These are phyloP conservation scores for Sabellastarte sp. DNA, from an alignment of 2,888 invertebrate species.

Conservation along the genomic window DNA sequence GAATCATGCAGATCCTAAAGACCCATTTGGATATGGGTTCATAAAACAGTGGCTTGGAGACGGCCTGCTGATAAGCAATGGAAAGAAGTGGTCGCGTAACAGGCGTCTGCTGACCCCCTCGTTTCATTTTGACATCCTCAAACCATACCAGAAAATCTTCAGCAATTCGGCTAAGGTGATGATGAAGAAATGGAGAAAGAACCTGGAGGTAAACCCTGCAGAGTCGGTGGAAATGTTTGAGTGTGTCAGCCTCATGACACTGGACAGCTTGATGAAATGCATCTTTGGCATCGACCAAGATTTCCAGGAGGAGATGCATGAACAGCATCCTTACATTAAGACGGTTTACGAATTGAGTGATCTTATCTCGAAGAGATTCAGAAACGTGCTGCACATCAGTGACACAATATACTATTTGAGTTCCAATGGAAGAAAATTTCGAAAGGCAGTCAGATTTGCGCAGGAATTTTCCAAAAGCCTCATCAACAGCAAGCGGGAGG, in stretches of 20 bases:
- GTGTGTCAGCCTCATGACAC: conserved; percentile 34
- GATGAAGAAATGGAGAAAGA: too few relatives aligned
- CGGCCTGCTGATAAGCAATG: too few relatives aligned
- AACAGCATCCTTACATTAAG: conserved; percentile 7
- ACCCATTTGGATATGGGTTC: too few relatives aligned
- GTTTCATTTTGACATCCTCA: too few relatives aligned
- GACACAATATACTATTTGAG: conserved; percentile 9
- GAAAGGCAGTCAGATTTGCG: not conserved
- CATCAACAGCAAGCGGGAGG: too few relatives aligned
- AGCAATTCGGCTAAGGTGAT: too few relatives aligned
- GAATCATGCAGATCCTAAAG: too few relatives aligned
- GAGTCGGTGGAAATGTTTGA: conserved; percentile 37
- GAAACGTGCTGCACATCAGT: not conserved
- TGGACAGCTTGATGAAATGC: conserved; percentile 40
- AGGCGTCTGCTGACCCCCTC: too few relatives aligned
- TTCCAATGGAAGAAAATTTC: conserved; percentile 4
- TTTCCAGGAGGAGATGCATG: conserved; percentile 31
- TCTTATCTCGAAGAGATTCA: conserved; percentile 2
- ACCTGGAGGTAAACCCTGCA: too few relatives aligned
- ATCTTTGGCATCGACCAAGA: conserved; percentile 37
- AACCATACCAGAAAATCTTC: too few relatives aligned
- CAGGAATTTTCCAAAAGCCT: conserved; percentile 3
- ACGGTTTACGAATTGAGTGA: conserved; percentile 5
- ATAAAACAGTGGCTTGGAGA: too few relatives aligned
- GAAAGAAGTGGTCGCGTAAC: too few relatives aligned